These are phyloP conservation scores for Plectropomus leopardus DNA, from an alignment of 2,113 vertebrate genomes.

Conservation along the genomic window DNA sequence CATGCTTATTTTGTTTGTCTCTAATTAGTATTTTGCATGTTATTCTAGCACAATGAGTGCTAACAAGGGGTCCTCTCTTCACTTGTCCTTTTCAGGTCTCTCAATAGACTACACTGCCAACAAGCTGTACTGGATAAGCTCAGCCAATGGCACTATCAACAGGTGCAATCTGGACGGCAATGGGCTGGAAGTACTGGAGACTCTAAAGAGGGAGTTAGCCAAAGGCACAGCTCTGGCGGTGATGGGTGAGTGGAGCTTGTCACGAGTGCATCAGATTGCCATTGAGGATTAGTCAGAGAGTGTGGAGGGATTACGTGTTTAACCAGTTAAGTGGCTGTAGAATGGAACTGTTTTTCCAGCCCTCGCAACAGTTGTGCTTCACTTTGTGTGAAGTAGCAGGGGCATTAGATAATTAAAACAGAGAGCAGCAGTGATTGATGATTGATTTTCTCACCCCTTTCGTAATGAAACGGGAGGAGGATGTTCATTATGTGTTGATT, in stretches of 20 bases:
- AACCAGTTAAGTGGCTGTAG: conserved; percentile 68
- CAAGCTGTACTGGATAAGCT: conserved; percentile 99
- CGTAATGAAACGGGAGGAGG: conserved; percentile 69
- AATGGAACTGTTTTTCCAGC: conserved; percentile 51
- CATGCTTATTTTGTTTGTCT: background rate
- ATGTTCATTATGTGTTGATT: conserved; percentile 75
- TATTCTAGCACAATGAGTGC: background rate
- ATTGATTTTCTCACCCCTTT: conserved; percentile 69
- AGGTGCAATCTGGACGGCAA: conserved; percentile 96
- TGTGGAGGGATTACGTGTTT: conserved; percentile 75
- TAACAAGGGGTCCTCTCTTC: conserved; percentile 27
- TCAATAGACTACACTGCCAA: conserved; percentile 94
- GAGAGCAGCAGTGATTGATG: conserved; percentile 71
- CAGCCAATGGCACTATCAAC: conserved; percentile 97
- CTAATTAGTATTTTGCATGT: background rate
- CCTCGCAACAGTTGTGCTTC: conserved; percentile 34
- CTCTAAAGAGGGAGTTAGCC: conserved; percentile 93
- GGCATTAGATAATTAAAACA: conserved; percentile 77
- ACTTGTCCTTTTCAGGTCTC: conserved; percentile 87
- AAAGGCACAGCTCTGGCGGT: conserved; percentile 96
- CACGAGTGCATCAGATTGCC: conserved; percentile 60
- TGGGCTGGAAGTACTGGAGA: conserved; percentile 95
- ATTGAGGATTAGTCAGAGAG: conserved; percentile 66
- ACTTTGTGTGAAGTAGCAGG: conserved; percentile 54
- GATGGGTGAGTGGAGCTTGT: conserved; percentile 92